These are phyloP conservation scores for Malacoraja senta DNA, from an alignment of 2,797 vertebrate species.

Conservation along the genomic window DNA sequence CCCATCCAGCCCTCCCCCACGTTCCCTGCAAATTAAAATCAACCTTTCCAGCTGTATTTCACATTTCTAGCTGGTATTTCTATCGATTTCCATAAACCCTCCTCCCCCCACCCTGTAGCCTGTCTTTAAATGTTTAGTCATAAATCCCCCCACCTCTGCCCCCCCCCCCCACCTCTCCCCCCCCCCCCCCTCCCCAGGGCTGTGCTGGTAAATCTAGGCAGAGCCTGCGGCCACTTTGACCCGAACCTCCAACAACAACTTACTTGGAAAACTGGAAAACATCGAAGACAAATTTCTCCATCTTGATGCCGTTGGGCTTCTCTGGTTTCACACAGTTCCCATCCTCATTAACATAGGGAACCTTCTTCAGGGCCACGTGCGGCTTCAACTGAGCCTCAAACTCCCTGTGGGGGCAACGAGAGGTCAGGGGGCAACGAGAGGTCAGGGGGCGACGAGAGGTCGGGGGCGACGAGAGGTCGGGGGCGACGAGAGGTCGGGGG, in stretches of 20 bases:
- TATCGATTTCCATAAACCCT: too few species aligned
- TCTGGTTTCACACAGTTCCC: slow-evolving; percentile 74
- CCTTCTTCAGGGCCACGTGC: slow-evolving; percentile 86
- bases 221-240: neutral
- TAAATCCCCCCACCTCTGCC: too few species aligned
- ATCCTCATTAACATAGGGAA: slow-evolving; percentile 71
- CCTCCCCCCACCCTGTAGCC: too few species aligned
- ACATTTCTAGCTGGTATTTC: neutral
- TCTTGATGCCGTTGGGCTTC: slow-evolving; percentile 84
- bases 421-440: neutral
- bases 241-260: slow-evolving; percentile 41
- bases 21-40: too few species aligned
- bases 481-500: neutral
- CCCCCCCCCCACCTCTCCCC: too few species aligned
- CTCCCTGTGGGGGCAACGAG: slow-evolving; percentile 53
- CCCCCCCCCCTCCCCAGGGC: too few species aligned
- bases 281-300: slow-evolving; percentile 98
- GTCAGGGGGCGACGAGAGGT: neutral
- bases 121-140: neutral
- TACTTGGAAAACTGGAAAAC: slow-evolving; percentile 88
- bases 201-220: too few species aligned
- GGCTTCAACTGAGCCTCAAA: slow-evolving; percentile 66
- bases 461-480: too few species aligned
- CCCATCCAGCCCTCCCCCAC: too few species aligned
- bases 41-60: neutral